Percentiles rank a stretch among this genome's conserved stretches.
These are phyloP conservation scores for Danio choprae DNA, from an alignment of 2,797 vertebrate species.

Conservation along the genomic window DNA sequence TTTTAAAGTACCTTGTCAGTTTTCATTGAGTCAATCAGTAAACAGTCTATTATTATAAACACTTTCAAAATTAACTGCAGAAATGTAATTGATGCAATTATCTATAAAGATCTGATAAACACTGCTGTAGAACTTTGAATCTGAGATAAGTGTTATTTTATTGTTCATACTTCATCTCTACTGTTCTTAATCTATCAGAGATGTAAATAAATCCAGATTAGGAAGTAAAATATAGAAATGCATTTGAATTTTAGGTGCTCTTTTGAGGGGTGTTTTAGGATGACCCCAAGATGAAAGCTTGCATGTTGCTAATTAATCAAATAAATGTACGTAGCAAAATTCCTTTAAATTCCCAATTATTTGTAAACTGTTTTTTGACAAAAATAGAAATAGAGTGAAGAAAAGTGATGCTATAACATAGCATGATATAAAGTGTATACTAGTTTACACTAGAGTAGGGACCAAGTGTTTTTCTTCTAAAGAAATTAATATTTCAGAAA, in stretches of 20 bases:
- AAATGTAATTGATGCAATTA: neutral
- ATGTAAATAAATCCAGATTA: neutral
- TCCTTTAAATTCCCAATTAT: too few relatives aligned
- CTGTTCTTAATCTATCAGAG: neutral
- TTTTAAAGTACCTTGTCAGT: too few relatives aligned
- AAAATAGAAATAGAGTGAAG: too few relatives aligned
- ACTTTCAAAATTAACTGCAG: neutral
- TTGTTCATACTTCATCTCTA: neutral
- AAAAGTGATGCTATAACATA: too few relatives aligned
- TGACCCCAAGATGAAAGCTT: neutral
- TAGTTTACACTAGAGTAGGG: too few relatives aligned
- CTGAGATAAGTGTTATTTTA: neutral
- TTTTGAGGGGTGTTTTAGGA: neutral
- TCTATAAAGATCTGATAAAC: neutral
- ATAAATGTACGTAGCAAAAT: too few relatives aligned
- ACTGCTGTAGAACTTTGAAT: neutral
- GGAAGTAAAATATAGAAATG: neutral
- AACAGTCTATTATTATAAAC: neutral
- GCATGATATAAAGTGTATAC: too few relatives aligned
- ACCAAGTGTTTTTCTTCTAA: too few relatives aligned
- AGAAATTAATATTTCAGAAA: neutral
- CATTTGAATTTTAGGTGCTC: neutral
- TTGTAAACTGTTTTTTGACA: too few relatives aligned
- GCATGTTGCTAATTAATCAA: too few relatives aligned
- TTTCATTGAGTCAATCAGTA: neutral